Percentiles rank a stretch among this genome's conserved stretches.
Conservation (phyloP, 1,140 invertebrate species). For the Drosophila ercepeae region DNA sequence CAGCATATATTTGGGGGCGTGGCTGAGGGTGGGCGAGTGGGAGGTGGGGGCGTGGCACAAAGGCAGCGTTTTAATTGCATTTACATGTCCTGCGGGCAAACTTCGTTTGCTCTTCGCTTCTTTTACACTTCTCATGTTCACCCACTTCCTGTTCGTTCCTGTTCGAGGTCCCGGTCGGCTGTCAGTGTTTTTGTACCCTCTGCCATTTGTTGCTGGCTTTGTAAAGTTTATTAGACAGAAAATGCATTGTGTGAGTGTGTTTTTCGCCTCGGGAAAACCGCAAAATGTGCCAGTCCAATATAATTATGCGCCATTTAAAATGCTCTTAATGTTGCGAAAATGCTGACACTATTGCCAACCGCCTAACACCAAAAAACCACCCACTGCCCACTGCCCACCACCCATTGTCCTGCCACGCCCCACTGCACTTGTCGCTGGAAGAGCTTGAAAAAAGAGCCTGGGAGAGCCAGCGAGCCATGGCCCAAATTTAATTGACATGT, state of each 20-base stretch:
- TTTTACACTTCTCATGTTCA: constrained; percentile 8
- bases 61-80: constrained; percentile 73
- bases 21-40: background rate
- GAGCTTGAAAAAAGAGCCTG: constrained; percentile 12
- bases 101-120: constrained; percentile 51
- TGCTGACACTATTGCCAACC: constrained; percentile 12
- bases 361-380: background rate
- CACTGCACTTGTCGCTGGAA: constrained; percentile 41
- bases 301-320: constrained; percentile 79
- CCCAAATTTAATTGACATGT: constrained; percentile 77
- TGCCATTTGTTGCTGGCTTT: constrained; percentile 46
- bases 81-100: constrained; percentile 76
- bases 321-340: constrained; percentile 65
- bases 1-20: constrained; percentile 30
- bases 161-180: constrained; percentile 5
- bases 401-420: constrained; percentile 17
- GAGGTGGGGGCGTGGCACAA: constrained; percentile 23
- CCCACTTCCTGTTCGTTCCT: background rate
- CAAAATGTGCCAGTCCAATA: constrained; percentile 75
- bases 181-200: constrained; percentile 32
- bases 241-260: constrained; percentile 35
- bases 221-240: constrained; percentile 76
- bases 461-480: constrained; percentile 54
- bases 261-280: constrained; percentile 49
- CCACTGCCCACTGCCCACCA: background rate